Conservation (phyloP, 2,888 invertebrate species). For the Polymixis flavicincta region DNA sequence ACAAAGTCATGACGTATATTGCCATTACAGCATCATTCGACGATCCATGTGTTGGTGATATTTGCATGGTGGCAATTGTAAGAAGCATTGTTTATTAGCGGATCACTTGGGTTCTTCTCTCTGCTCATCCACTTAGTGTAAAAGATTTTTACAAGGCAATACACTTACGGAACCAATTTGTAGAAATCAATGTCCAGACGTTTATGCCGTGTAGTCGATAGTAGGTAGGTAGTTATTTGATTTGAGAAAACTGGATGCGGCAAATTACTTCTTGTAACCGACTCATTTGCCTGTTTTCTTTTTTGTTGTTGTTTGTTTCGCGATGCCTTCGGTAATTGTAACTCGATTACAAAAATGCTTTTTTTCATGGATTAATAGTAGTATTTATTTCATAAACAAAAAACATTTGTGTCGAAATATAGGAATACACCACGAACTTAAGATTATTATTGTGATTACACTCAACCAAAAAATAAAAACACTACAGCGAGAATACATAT, state of each 20-base stretch:
- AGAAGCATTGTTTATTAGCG: conserved; percentile 6
- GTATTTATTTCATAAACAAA: too few species aligned
- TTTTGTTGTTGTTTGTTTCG: too few species aligned
- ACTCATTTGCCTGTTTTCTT: too few species aligned
- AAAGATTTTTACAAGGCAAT: conserved; percentile 77
- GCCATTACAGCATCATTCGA: background rate
- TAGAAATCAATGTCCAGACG: conserved; percentile 81
- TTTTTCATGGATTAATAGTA: too few species aligned
- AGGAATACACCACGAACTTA: too few species aligned
- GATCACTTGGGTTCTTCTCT: conserved; percentile 11
- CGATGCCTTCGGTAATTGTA: too few species aligned
- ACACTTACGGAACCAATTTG: conserved; percentile 80
- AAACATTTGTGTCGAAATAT: too few species aligned
- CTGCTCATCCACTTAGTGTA: conserved; percentile 71
- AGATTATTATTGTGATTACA: too few species aligned
- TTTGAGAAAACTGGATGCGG: conserved; percentile 45
- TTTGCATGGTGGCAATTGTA: background rate
- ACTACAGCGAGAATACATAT: too few species aligned
- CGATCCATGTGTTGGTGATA: background rate
- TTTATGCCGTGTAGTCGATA: conserved; percentile 67
- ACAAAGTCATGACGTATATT: background rate
- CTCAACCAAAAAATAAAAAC: too few species aligned
- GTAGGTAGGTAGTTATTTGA: conserved; percentile 9
- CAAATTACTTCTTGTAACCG: background rate
- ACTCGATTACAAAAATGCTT: too few species aligned